phyloP scores from a whole-genome alignment of 2,797 vertebrate genomes.

The Heteromormyrus szaboi region DNA sequence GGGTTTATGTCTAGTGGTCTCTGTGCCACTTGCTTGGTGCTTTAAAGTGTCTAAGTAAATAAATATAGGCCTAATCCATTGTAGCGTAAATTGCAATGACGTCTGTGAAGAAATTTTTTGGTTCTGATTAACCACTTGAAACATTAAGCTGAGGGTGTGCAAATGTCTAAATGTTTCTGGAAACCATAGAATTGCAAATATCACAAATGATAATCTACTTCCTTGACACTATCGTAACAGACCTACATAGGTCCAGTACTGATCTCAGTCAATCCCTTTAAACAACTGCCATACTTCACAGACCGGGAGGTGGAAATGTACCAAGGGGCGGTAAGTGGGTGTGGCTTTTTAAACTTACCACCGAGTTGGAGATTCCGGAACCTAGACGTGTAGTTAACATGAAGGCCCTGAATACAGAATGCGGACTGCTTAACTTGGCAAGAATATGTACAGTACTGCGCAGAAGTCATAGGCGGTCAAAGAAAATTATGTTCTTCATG shows the following conservation, averaged over 20 bases:
- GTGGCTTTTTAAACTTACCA: background rate
- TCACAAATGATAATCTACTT: background rate
- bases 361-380: background rate
- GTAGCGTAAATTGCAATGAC: background rate
- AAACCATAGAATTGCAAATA: background rate
- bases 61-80: background rate
- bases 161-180: background rate
- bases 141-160: background rate
- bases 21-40: background rate
- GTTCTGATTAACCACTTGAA: background rate
- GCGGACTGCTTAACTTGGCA: background rate
- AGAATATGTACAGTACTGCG: background rate
- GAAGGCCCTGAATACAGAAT: background rate
- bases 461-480: background rate
- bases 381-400: background rate
- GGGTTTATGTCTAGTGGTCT: background rate
- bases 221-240: conserved; percentile 48
- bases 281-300: conserved; percentile 71
- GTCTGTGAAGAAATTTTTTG: background rate
- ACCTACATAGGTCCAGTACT: conserved; percentile 72
- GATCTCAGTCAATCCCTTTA: conserved; percentile 76
- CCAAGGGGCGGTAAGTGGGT: conserved; percentile 67
- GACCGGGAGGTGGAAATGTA: conserved; percentile 71
- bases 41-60: background rate
- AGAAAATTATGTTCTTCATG: background rate